Percentiles rank a stretch among this genome's conserved stretches.
Conservation (phyloP, 2,797 vertebrate genomes). For the Podargus strigoides region DNA sequence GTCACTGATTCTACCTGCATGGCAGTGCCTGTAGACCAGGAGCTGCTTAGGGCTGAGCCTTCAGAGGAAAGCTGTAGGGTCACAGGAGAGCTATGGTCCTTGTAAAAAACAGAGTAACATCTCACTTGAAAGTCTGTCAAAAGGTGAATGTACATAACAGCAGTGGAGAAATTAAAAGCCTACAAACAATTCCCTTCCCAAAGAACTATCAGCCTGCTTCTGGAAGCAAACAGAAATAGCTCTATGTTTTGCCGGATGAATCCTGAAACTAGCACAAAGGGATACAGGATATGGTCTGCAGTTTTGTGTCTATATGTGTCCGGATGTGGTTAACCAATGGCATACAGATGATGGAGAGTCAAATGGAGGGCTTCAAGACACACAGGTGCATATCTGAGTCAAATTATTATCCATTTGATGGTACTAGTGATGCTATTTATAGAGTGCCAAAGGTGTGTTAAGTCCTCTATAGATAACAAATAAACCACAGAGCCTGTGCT, state of each 20-base stretch:
- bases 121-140: neutral
- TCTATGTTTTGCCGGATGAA: accelerated
- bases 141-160: neutral
- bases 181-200: neutral
- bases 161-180: neutral
- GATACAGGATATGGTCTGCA: neutral
- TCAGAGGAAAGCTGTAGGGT: neutral
- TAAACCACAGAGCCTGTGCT: neutral
- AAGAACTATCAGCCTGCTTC: neutral
- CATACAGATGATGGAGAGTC: neutral
- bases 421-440: neutral
- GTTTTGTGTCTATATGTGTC: neutral
- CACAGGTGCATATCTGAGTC: neutral
- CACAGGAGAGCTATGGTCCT: neutral
- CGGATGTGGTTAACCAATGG: neutral
- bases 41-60: neutral
- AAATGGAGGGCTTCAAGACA: neutral
- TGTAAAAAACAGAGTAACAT: neutral
- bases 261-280: neutral
- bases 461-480: neutral
- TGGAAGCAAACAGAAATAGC: neutral
- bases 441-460: neutral
- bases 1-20: neutral
- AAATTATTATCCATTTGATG: neutral
- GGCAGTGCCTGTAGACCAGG: accelerated